These are phyloP conservation scores for Poecilia picta DNA, from an alignment of 2,797 vertebrate genomes.

Conservation along the genomic window DNA sequence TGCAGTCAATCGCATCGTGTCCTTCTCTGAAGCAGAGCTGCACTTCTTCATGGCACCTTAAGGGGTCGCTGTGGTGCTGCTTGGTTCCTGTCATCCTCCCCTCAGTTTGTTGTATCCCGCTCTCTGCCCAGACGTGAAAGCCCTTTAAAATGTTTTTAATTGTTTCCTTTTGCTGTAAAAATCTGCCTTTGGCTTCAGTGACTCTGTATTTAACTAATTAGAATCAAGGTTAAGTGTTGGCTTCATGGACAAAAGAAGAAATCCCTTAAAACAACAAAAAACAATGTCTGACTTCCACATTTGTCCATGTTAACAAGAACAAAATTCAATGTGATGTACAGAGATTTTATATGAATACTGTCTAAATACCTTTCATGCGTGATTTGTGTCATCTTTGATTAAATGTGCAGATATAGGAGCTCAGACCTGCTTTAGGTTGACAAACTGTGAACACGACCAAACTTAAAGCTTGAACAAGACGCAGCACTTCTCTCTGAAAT, in stretches of 20 bases:
- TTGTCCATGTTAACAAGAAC: not conserved
- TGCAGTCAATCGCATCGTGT: not conserved
- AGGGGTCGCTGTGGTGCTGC: slow-evolving; percentile 59
- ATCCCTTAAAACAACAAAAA: not conserved
- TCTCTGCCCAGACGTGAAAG: not conserved
- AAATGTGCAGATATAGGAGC: slow-evolving; percentile 9
- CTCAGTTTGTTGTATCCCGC: not conserved
- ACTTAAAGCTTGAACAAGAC: slow-evolving; percentile 32
- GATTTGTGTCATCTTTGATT: not conserved
- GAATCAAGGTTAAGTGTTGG: not conserved
- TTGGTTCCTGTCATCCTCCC: not conserved
- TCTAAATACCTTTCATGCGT: not conserved
- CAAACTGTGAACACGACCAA: slow-evolving; percentile 23
- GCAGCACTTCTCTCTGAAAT: slow-evolving; percentile 18
- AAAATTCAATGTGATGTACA: not conserved
- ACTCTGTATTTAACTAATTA: not conserved
- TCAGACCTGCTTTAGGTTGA: slow-evolving; percentile 23
- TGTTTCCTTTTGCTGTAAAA: not conserved
- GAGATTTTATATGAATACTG: not conserved
- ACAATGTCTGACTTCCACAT: not conserved
- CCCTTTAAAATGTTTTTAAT: slow-evolving; percentile 20
- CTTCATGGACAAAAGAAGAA: not conserved
- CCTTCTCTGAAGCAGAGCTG: not conserved
- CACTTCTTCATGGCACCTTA: slow-evolving; percentile 22
- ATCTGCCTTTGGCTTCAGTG: not conserved